Conservation (phyloP, 92 coral and sea anemone genomes). For the Siderastrea radians region DNA sequence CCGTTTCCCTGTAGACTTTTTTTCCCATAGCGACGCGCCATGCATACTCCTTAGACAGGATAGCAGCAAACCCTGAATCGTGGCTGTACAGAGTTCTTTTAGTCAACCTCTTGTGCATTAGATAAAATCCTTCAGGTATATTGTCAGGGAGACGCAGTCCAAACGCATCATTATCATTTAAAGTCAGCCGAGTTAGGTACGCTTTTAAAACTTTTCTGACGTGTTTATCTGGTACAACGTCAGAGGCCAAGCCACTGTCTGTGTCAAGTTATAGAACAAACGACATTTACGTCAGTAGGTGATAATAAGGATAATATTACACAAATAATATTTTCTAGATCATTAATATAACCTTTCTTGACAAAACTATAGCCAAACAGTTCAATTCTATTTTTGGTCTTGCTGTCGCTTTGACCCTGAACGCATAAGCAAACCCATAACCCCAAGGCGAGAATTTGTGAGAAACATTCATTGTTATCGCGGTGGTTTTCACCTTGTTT, state of each 20-base stretch:
- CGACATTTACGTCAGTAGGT: too few species aligned
- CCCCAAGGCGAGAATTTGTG: too few species aligned
- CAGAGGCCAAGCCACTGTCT: not conserved
- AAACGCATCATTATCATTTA: not conserved
- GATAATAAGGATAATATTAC: too few species aligned
- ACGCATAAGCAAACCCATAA: too few species aligned
- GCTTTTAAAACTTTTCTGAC: not conserved
- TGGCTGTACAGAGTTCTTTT: not conserved
- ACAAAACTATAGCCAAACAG: too few species aligned
- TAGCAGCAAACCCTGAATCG: not conserved
- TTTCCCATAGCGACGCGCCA: not conserved
- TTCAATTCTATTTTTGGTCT: too few species aligned
- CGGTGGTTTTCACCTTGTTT: too few species aligned
- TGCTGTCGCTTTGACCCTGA: too few species aligned
- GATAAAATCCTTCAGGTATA: not conserved
- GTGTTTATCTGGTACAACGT: not conserved
- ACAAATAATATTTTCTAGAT: too few species aligned
- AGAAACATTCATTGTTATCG: too few species aligned
- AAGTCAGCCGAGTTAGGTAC: not conserved
- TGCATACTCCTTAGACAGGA: not conserved
- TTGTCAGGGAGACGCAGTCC: not conserved
- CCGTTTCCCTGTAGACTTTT: not conserved
- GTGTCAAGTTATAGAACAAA: not conserved
- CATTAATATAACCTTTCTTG: too few species aligned
- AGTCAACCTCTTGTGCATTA: not conserved